These are phyloP conservation scores for Lemur catta DNA, from an alignment of 2,797 vertebrate species.

Conservation along the genomic window DNA sequence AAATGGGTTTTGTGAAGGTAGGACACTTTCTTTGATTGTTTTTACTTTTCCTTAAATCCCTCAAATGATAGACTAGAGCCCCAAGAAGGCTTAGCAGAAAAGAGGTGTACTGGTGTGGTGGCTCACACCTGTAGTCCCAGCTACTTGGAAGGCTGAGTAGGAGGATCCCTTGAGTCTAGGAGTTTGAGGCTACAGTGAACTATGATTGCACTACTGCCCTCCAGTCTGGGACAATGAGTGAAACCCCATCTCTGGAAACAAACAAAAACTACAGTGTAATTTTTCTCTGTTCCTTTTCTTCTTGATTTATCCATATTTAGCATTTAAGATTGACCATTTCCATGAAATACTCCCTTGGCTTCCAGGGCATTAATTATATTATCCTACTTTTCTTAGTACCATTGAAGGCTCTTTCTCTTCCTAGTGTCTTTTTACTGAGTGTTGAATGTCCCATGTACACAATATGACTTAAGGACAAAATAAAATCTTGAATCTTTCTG, in stretches of 20 bases:
- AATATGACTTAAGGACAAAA: neutral
- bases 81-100: neutral
- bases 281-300: conserved; percentile 1
- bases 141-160: neutral
- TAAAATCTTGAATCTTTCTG: neutral
- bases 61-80: neutral
- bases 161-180: too few species aligned
- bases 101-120: neutral
- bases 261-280: neutral
- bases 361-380: neutral
- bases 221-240: neutral
- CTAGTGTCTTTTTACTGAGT: neutral
- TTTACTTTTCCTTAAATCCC: neutral
- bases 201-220: neutral
- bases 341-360: neutral
- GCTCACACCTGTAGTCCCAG: neutral
- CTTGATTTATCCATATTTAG: neutral
- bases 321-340: neutral
- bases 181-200: neutral
- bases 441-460: neutral
- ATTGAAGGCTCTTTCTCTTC: neutral
- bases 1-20: neutral
- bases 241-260: neutral
- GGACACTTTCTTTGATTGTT: neutral
- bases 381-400: conserved; percentile 23